These are phyloP conservation scores for Ictalurus punctatus DNA, from an alignment of 2,113 vertebrate genomes.

Conservation along the genomic window DNA sequence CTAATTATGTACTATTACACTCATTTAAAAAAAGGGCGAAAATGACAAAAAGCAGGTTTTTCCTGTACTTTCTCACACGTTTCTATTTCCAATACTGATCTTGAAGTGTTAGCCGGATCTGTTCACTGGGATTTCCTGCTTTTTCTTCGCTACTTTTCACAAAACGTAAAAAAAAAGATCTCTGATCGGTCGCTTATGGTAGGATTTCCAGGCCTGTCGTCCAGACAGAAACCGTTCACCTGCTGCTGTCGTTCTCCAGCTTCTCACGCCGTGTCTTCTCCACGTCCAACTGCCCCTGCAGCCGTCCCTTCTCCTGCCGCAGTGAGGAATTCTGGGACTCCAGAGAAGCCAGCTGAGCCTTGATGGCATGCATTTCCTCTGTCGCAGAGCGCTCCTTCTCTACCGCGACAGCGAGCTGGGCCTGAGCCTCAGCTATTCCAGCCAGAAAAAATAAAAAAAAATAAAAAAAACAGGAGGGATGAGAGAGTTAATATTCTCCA, in stretches of 20 bases:
- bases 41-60: neutral
- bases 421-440: slow-evolving; percentile 83
- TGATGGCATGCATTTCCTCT: slow-evolving; percentile 86
- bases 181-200: neutral
- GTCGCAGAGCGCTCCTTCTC: slow-evolving; percentile 89
- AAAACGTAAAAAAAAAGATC: neutral
- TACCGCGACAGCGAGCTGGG: slow-evolving; percentile 86
- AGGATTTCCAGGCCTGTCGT: neutral
- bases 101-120: neutral
- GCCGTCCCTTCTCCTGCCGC: slow-evolving; percentile 87
- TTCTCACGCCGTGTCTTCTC: slow-evolving; percentile 85
- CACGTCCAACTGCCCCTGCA: slow-evolving; percentile 83
- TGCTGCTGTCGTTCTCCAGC: slow-evolving; percentile 88
- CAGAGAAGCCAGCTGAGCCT: slow-evolving; percentile 82
- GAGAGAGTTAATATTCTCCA: neutral
- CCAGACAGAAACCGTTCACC: slow-evolving; percentile 65
- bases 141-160: neutral
- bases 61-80: too few relatives aligned
- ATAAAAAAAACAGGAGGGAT: neutral
- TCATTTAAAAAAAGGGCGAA: neutral
- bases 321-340: slow-evolving; percentile 91
- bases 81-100: neutral
- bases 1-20: too few relatives aligned
- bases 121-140: neutral
- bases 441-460: slow-evolving; percentile 3